A percentile compares a stretch with the other conserved stretches of the same genome.
These are phyloP conservation scores for Quadroppia sp. DNA, from an alignment of 2,888 invertebrate species.

Conservation along the genomic window DNA sequence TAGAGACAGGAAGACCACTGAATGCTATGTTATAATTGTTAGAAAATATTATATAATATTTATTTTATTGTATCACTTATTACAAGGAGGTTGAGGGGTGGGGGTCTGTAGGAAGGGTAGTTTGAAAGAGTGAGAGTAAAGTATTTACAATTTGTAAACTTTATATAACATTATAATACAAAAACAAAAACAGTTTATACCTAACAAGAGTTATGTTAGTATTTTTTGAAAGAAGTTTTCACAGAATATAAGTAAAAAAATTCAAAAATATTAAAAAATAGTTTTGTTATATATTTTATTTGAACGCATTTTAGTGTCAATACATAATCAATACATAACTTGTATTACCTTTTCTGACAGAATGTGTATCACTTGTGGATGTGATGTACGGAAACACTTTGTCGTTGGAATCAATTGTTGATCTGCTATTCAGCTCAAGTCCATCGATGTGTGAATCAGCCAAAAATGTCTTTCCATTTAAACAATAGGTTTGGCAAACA, in stretches of 20 bases:
- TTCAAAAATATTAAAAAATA: background rate
- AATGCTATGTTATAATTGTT: background rate
- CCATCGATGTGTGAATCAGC: constrained; percentile 19
- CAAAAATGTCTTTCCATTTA: background rate
- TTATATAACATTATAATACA: too few relatives aligned
- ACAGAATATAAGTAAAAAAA: too few relatives aligned
- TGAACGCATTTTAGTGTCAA: background rate
- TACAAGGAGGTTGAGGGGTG: too few relatives aligned
- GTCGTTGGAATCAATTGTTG: background rate
- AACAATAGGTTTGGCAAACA: constrained; percentile 30
- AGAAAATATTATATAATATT: too few relatives aligned
- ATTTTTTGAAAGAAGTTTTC: too few relatives aligned
- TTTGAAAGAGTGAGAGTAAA: too few relatives aligned
- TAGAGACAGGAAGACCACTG: background rate
- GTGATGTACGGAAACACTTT: constrained; percentile 23
- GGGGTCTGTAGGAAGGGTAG: too few relatives aligned
- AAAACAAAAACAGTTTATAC: too few relatives aligned
- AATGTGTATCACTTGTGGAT: background rate
- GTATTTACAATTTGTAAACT: too few relatives aligned
- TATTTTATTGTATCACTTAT: too few relatives aligned
- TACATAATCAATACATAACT: background rate
- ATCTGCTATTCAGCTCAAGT: constrained; percentile 23
- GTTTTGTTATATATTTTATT: too few relatives aligned
- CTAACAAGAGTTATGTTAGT: too few relatives aligned
- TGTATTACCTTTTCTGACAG: constrained; percentile 10